Base-by-base conservation (phyloP, 2,888 invertebrate genomes). In the Heliconius ethilla region DNA sequence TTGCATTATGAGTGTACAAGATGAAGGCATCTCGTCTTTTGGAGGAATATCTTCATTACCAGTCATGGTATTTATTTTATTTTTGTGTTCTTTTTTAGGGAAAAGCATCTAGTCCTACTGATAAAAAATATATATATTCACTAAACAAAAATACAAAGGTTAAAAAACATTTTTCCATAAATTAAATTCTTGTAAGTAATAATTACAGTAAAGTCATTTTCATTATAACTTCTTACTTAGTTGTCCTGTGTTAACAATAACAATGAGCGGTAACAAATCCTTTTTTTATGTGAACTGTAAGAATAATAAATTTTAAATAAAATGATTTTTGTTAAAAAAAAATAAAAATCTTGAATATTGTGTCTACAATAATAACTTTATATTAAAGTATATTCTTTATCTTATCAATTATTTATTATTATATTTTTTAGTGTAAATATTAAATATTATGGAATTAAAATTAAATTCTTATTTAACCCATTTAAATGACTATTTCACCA, bases 1-100 rank as follows among this genome's bases (percentile, higher is more conserved):
- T 89, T 89, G 87, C 90, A 92, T 83, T 83, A 93, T 93, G 93
- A 92, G 88, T 89, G 89, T 85, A 84, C 89, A 88, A 88, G 91
- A 93, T 93, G 93, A 93, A 87, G 81, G 86, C 84, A 86, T 87
- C 84, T 87, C 89, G 82, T 85, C 86, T 83, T 85, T 86, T 82
- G 86, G 84, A 83, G 83, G 85, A 82, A 82, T 84, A 81, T 83
- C 88, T 88, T 90, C 92, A 87, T 90, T 91, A 87, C 91, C 91
- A 91, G 92, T 91, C 90, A 94, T 92, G 91, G 94, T 91, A 87
- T 85, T 87, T 83, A 76, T 29, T 45, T 51, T 18, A 29, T 15
- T 70, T 69, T 25, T 73, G 55, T 74, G 6, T 27, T 59, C 13
- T 6, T 55, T 37, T 66, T 15, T 37, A 37, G 5, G n/a, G 66